A percentile compares a stretch with the other conserved stretches of the same genome.
These are phyloP conservation scores for Drosophila ficusphila DNA, from an alignment of 1,140 invertebrate genomes.

Conservation along the genomic window DNA sequence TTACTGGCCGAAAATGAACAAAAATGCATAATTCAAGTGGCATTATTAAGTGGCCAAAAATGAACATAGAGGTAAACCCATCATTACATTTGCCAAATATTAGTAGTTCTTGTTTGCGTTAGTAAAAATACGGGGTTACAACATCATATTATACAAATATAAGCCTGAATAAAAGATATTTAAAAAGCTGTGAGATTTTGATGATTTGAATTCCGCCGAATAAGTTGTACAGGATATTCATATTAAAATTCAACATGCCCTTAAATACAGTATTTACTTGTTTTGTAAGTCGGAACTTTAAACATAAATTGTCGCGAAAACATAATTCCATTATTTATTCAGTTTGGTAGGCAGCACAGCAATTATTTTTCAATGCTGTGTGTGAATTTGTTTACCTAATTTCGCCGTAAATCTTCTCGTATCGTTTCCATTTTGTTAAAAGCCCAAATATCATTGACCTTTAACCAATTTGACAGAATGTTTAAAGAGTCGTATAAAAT, in stretches of 20 bases:
- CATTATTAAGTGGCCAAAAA: neutral
- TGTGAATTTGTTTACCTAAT: conserved; percentile 14
- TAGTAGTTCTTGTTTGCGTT: neutral
- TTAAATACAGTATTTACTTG: too few species aligned
- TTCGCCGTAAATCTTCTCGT: conserved; percentile 23
- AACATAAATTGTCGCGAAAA: too few species aligned
- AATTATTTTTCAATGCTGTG: conserved; percentile 20
- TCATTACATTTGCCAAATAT: conserved; percentile 1
- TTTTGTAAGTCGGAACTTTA: too few species aligned
- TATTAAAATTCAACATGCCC: too few species aligned
- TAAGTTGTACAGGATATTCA: neutral
- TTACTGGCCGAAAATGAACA: neutral
- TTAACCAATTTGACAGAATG: conserved; percentile 46
- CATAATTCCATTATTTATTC: too few species aligned
- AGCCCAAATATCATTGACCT: conserved; percentile 43
- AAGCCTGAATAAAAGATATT: conserved; percentile 1
- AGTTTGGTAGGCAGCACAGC: neutral
- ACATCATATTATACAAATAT: neutral
- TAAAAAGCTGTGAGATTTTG: neutral
- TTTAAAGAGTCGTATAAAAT: conserved; percentile 48
- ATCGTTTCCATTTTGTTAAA: conserved; percentile 19
- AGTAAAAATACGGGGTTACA: neutral
- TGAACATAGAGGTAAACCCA: neutral
- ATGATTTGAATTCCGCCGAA: neutral
- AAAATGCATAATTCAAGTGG: neutral